Evolutionary conservation across 2,797 vertebrate species (phyloP).

Genomic region (Pelobates cultripes): DNA sequence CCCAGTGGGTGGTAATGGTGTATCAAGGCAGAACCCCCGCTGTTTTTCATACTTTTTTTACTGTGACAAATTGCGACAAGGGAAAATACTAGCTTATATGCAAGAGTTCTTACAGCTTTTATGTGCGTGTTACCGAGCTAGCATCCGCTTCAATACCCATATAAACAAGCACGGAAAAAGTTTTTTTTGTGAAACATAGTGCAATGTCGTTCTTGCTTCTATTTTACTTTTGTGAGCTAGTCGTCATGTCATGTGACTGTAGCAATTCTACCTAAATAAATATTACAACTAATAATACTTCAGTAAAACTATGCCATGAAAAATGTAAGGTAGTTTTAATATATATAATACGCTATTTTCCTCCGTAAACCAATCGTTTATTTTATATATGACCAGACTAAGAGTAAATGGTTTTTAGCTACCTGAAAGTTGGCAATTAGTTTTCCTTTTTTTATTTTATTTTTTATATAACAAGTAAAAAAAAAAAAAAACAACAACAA

Average conservation of each 20-base stretch:
- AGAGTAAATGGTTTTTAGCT: too few relatives aligned
- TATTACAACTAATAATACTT: too few relatives aligned
- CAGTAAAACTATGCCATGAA: too few relatives aligned
- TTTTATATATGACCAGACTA: too few relatives aligned
- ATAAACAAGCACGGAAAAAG: not conserved
- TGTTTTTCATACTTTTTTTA: constrained; percentile 41
- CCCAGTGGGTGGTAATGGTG: constrained; percentile 43
- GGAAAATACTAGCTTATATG: constrained; percentile 14
- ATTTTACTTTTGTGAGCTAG: not conserved
- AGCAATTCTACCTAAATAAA: too few relatives aligned
- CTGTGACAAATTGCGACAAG: constrained; percentile 18
- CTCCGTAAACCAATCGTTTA: too few relatives aligned
- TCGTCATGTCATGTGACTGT: not conserved
- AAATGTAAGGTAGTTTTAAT: too few relatives aligned
- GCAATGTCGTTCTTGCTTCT: not conserved
- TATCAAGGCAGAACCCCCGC: constrained; percentile 17
- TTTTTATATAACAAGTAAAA: too few relatives aligned
- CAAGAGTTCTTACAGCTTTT: constrained; percentile 6
- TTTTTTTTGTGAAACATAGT: not conserved
- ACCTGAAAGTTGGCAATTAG: too few relatives aligned
- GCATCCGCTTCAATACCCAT: not conserved
- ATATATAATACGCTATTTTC: too few relatives aligned
- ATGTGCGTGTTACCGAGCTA: constrained; percentile 4
- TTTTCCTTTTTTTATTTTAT: too few relatives aligned
- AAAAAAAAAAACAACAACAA: too few relatives aligned